Evolutionary conservation across 2,113 vertebrate species (phyloP).

Genomic region (Microtus montanus): DNA sequence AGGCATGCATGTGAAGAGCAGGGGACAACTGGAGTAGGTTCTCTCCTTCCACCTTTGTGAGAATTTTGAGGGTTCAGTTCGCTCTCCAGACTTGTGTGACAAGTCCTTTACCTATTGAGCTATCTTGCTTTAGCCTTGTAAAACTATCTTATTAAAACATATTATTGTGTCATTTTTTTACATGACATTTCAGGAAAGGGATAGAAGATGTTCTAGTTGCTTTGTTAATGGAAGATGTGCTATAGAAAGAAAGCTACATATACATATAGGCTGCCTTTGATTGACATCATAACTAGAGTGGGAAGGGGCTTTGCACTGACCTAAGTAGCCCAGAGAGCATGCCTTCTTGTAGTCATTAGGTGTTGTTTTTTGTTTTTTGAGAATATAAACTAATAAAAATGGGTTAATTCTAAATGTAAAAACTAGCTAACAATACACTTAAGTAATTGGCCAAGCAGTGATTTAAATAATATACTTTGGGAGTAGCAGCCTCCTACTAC

Average conservation of each 20-base stretch:
- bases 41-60: not conserved
- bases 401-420: too few species aligned
- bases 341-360: not conserved
- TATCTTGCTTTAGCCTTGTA: not conserved
- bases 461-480: too few species aligned
- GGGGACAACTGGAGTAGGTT: not conserved
- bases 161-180: conserved; percentile 8
- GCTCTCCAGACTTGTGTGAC: not conserved
- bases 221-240: not conserved
- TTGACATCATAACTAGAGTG: not conserved
- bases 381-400: too few species aligned
- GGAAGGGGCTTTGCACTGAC: not conserved
- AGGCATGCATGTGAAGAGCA: not conserved
- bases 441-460: too few species aligned
- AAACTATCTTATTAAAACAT: not conserved
- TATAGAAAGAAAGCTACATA: not conserved
- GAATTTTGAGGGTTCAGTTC: not conserved
- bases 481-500: too few species aligned
- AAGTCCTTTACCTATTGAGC: not conserved
- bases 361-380: not conserved
- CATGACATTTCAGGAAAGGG: not conserved
- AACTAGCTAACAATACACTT: too few species aligned
- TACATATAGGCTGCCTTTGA: not conserved
- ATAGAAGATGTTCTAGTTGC: not conserved
- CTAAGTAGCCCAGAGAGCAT: not conserved